phyloP scores from a whole-genome alignment of 2,888 invertebrate species.

The Tenthredo livida region DNA sequence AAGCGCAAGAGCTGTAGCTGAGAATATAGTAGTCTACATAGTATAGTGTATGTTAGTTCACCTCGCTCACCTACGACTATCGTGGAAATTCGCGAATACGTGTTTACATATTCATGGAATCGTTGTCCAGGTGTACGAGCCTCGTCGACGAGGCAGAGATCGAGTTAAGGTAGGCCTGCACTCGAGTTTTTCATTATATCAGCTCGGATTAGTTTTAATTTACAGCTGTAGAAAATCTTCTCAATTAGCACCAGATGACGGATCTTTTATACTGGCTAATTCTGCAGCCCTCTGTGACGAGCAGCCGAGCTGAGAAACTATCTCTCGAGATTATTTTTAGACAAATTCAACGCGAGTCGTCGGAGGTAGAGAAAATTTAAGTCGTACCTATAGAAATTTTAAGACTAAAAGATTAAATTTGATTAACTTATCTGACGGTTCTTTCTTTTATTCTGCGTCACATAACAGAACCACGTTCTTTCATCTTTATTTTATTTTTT shows the following conservation, averaged over 20 bases:
- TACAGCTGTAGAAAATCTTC: background rate
- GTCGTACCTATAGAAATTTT: background rate
- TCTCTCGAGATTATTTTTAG: slow-evolving; percentile 29
- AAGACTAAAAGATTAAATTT: background rate
- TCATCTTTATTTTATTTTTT: background rate
- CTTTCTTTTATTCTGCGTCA: background rate
- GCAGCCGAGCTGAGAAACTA: background rate
- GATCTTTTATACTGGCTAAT: slow-evolving; percentile 10
- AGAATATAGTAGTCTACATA: background rate
- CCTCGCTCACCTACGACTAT: background rate
- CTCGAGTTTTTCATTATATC: background rate
- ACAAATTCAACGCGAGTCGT: background rate
- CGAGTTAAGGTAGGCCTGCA: slow-evolving; percentile 50
- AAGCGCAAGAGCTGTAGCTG: background rate
- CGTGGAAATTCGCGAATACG: background rate
- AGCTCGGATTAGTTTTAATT: background rate
- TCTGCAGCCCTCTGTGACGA: background rate
- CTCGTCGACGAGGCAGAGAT: slow-evolving; percentile 41
- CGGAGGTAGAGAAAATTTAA: background rate
- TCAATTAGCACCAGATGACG: background rate
- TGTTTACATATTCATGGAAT: slow-evolving; percentile 38
- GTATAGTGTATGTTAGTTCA: background rate
- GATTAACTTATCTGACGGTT: background rate
- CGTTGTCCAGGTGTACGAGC: slow-evolving; percentile 32
- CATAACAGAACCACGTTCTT: background rate